Percentiles rank a stretch among this genome's conserved stretches.
These are phyloP conservation scores for Cotesia congregata DNA, from an alignment of 2,888 invertebrate genomes.

Conservation along the genomic window DNA sequence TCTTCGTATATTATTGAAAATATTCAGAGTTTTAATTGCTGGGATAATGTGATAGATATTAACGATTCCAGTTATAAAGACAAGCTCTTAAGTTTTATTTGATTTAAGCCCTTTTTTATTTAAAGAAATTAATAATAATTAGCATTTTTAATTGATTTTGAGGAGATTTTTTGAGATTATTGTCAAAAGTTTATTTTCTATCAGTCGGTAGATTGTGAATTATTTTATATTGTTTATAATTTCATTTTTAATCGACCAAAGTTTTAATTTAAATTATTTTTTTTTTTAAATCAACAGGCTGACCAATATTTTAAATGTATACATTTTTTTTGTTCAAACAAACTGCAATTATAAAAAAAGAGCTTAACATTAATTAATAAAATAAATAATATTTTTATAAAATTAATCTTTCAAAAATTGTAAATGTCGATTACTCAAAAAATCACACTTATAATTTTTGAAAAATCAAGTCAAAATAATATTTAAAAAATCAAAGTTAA, in stretches of 20 bases:
- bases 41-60: constrained; percentile 45
- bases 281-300: neutral
- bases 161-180: neutral
- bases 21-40: constrained; percentile 25
- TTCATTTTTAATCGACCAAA: constrained; percentile 8
- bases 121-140: neutral
- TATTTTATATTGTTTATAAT: neutral
- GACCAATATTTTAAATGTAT: neutral
- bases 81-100: constrained; percentile 15
- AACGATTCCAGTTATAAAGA: constrained; percentile 39
- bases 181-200: neutral
- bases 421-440: neutral
- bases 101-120: neutral
- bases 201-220: neutral
- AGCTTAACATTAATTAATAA: neutral
- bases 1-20: constrained; percentile 25
- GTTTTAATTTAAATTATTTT: neutral
- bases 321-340: neutral
- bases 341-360: neutral
- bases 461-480: neutral
- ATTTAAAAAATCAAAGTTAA: neutral
- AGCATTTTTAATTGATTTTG: neutral
- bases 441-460: neutral
- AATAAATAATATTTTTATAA: neutral
- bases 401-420: neutral